Conservation (phyloP, 2,113 vertebrate species). For the Etia nguti region DNA sequence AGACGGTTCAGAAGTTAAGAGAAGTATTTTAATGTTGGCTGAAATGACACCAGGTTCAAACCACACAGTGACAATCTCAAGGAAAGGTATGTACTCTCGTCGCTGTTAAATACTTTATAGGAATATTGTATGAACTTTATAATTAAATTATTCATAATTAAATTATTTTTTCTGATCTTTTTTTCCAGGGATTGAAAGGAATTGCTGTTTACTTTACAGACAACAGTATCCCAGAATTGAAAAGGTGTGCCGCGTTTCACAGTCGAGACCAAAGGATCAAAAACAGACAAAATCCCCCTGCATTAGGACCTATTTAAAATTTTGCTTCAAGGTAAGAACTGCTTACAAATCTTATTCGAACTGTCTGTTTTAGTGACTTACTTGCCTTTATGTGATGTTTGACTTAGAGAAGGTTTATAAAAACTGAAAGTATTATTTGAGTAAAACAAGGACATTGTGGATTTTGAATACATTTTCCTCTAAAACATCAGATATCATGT, state of each 20-base stretch:
- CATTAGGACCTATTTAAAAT: conserved; percentile 36
- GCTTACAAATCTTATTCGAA: background rate
- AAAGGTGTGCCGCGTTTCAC: conserved; percentile 5
- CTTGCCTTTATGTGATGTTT: background rate
- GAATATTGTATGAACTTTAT: background rate
- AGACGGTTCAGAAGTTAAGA: conserved; percentile 23
- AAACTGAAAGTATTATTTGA: background rate
- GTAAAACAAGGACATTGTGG: background rate
- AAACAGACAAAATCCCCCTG: conserved; percentile 27
- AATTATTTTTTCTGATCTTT: background rate
- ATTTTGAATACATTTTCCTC: background rate
- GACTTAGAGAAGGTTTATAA: background rate
- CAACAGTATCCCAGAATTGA: conserved; percentile 16
- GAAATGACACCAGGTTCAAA: conserved; percentile 66
- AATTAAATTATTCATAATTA: background rate
- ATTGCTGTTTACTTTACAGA: background rate
- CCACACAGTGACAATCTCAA: background rate
- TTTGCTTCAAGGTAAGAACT: conserved; percentile 62
- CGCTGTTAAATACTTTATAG: background rate
- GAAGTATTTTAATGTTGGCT: conserved; percentile 31
- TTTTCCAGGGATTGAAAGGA: conserved; percentile 41
- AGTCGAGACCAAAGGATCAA: conserved; percentile 28
- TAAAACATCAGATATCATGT: background rate
- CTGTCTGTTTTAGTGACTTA: background rate
- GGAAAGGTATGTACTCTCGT: conserved; percentile 61